Conservation (phyloP, 2,113 vertebrate genomes). For the Alouatta palliata region DNA sequence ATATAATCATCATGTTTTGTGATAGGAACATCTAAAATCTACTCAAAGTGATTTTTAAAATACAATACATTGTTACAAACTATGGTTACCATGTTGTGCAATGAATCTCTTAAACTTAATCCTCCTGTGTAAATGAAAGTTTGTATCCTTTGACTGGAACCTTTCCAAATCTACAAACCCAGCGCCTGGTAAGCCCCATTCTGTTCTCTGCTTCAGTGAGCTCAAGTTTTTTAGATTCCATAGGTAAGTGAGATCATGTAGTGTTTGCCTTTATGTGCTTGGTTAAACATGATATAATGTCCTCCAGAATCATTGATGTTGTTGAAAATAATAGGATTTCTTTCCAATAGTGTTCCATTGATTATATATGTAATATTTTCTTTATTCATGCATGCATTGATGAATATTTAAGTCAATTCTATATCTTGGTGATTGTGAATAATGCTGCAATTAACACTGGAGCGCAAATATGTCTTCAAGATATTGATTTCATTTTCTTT, state of each 20-base stretch:
- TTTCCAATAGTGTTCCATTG: background rate
- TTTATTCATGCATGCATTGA: background rate
- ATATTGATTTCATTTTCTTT: background rate
- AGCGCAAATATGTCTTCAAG: background rate
- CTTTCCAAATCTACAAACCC: background rate
- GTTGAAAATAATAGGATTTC: background rate
- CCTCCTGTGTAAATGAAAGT: background rate
- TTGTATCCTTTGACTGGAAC: background rate
- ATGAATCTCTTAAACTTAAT: background rate
- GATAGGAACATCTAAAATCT: background rate
- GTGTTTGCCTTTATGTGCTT: background rate
- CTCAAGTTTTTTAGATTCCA: background rate
- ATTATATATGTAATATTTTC: background rate
- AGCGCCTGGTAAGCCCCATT: background rate
- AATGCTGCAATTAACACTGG: background rate
- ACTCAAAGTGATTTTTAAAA: background rate
- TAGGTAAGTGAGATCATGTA: background rate
- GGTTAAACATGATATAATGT: background rate
- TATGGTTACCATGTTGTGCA: background rate
- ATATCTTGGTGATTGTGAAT: background rate
- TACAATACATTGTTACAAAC: background rate
- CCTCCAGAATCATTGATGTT: background rate
- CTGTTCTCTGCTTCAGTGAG: background rate
- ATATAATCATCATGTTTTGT: background rate
- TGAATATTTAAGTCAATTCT: background rate